Conservation (phyloP, 1,140 invertebrate species). For the Brachionus calyciflorus region DNA sequence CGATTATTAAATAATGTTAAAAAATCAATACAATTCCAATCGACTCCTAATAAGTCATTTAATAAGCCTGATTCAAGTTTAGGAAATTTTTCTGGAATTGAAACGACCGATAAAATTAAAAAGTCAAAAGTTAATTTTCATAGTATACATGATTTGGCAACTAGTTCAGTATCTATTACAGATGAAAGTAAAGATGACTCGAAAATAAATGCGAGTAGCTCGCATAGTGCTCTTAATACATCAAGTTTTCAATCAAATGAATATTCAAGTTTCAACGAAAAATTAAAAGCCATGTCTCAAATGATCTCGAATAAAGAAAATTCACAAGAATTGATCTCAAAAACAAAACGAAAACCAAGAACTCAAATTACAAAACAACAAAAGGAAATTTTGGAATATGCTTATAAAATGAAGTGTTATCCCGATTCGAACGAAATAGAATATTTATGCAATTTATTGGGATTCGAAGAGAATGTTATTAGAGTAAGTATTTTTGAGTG, state of each 20-base stretch:
- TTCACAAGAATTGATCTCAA: slow-evolving; percentile 8
- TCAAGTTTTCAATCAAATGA: not conserved
- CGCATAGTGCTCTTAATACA: not conserved
- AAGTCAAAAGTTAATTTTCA: slow-evolving; percentile 40
- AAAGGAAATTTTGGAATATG: slow-evolving; percentile 41
- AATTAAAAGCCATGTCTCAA: slow-evolving; percentile 19
- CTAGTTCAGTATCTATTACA: not conserved
- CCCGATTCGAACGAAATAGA: slow-evolving; percentile 40
- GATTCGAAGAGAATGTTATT: slow-evolving; percentile 43
- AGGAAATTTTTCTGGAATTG: not conserved
- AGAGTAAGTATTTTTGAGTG: slow-evolving; percentile 31
- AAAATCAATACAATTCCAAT: slow-evolving; percentile 21
- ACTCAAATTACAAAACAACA: slow-evolving; percentile 42
- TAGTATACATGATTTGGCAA: slow-evolving; percentile 7
- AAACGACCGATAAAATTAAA: not conserved
- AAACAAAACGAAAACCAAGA: slow-evolving; percentile 32
- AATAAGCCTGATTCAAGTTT: not conserved
- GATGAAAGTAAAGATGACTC: not conserved
- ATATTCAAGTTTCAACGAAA: not conserved
- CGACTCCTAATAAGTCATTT: slow-evolving; percentile 29
- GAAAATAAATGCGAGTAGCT: not conserved
- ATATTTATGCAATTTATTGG: slow-evolving; percentile 36
- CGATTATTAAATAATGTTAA: not conserved
- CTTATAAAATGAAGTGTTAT: slow-evolving; percentile 31
- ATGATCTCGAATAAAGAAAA: slow-evolving; percentile 22